phyloP scores from a whole-genome alignment of 2,888 invertebrate genomes.

The Metallyticus violacea region DNA sequence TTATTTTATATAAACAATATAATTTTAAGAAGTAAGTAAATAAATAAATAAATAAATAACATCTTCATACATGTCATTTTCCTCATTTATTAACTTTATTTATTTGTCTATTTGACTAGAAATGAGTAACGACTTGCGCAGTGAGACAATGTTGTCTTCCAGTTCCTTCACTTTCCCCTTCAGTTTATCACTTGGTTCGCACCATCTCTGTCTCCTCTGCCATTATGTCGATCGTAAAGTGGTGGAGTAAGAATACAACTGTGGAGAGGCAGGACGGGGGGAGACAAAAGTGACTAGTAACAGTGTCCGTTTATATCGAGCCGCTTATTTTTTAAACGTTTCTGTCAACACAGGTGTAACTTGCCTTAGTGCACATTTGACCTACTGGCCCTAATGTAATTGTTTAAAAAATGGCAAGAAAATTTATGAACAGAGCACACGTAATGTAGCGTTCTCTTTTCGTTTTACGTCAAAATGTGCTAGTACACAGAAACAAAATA shows the following conservation, averaged over 20 bases:
- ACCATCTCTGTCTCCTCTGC: not conserved
- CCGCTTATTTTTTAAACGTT: not conserved
- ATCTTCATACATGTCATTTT: too few species aligned
- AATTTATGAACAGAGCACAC: too few species aligned
- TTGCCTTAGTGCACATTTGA: not conserved
- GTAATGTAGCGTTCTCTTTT: too few species aligned
- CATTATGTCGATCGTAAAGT: not conserved
- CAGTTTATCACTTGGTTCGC: not conserved
- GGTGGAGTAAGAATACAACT: not conserved
- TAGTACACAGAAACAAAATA: too few species aligned
- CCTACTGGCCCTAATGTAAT: not conserved
- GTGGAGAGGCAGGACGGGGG: not conserved
- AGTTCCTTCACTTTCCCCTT: not conserved
- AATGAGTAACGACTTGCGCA: too few species aligned
- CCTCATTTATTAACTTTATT: too few species aligned
- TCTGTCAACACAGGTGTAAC: not conserved
- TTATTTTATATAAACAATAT: too few species aligned
- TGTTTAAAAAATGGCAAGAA: not conserved
- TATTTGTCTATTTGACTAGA: too few species aligned
- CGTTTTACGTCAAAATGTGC: too few species aligned
- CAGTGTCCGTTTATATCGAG: not conserved
- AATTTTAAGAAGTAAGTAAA: too few species aligned
- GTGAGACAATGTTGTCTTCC: not conserved
- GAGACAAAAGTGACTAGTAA: not conserved
- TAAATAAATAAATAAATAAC: too few species aligned